phyloP scores from a whole-genome alignment of 53 echinoderm and acorn worm species.

The Arbacia lixula region DNA sequence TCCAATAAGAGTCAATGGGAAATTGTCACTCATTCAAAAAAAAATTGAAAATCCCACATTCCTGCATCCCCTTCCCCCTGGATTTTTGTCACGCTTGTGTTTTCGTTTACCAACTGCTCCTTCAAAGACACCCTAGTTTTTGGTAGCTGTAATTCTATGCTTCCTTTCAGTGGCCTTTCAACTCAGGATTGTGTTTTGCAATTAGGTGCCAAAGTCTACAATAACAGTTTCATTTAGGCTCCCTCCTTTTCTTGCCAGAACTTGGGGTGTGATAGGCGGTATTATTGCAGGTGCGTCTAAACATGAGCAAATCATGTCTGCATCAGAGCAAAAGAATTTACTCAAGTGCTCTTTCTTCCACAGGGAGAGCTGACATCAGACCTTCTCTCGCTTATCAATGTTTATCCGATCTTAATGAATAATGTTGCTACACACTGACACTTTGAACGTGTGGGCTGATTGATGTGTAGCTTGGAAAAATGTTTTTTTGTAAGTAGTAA shows the following conservation, averaged over 20 bases:
- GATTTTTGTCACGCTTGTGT: slow-evolving; percentile 39
- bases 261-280: not conserved
- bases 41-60: slow-evolving; percentile 23
- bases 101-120: slow-evolving; percentile 34
- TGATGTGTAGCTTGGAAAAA: no score
- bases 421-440: no score
- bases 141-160: slow-evolving; percentile 1
- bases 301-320: slow-evolving; percentile 17
- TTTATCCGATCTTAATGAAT: no score
- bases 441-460: no score
- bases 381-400: no score
- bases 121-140: slow-evolving; percentile 41
- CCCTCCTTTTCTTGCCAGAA: not conserved
- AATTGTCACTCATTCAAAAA: slow-evolving; percentile 16
- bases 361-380: no score
- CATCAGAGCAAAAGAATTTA: not conserved
- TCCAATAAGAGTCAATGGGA: slow-evolving; percentile 1
- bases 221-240: slow-evolving; percentile 8
- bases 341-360: no score
- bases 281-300: slow-evolving; percentile 35
- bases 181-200: slow-evolving; percentile 35
- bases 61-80: slow-evolving; percentile 6
- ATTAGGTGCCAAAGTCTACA: slow-evolving; percentile 50
- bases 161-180: slow-evolving; percentile 17
- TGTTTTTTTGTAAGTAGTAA: no score